These are phyloP conservation scores for Tyrophagus putrescentiae DNA, from an alignment of 1,140 invertebrate genomes.

Conservation along the genomic window DNA sequence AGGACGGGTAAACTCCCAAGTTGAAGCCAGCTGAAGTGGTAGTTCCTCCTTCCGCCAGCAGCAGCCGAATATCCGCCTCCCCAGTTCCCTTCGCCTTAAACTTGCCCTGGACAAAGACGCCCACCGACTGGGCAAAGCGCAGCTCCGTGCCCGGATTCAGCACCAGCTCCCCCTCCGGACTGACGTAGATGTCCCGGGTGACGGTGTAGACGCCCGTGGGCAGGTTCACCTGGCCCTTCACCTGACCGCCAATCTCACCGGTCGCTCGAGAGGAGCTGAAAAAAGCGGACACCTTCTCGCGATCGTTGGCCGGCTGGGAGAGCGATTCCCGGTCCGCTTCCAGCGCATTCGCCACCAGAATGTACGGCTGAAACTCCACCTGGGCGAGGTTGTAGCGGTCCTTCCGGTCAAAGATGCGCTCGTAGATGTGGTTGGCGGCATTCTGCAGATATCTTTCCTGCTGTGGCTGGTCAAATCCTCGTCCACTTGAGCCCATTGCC, in stretches of 20 bases:
- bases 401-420: constrained; percentile 62
- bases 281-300: constrained; percentile 27
- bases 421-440: constrained; percentile 45
- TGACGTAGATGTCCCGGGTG: constrained; percentile 68
- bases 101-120: constrained; percentile 88
- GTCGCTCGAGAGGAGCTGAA: background rate
- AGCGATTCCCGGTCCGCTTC: constrained; percentile 24
- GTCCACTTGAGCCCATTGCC: background rate
- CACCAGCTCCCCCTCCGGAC: constrained; percentile 59
- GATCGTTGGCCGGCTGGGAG: constrained; percentile 22
- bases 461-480: background rate
- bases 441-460: background rate
- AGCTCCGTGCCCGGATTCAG: constrained; percentile 72
- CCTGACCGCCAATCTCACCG: constrained; percentile 59
- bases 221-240: constrained; percentile 65
- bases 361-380: constrained; percentile 66
- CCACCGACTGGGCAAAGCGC: constrained; percentile 64
- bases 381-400: constrained; percentile 80
- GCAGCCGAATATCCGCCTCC: background rate
- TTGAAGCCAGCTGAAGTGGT: too few relatives aligned
- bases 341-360: constrained; percentile 39
- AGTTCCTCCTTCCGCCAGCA: too few relatives aligned
- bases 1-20: too few relatives aligned
- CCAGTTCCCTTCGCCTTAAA: constrained; percentile 40
- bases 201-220: constrained; percentile 62